Conservation (phyloP, 2,113 vertebrate genomes). For the Eudorcas thomsonii region DNA sequence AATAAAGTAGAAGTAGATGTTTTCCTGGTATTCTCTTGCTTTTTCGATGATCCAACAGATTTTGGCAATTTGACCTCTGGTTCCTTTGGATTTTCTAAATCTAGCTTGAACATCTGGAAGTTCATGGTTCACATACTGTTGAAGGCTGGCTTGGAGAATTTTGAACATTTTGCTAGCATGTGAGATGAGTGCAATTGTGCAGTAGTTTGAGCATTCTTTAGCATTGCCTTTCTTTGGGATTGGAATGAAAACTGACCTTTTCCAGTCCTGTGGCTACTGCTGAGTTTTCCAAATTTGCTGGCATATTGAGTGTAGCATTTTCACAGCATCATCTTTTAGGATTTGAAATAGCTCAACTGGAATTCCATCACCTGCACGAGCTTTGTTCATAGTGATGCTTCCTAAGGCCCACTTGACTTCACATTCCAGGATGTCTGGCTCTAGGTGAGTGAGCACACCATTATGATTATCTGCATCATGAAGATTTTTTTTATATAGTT, state of each 20-base stretch:
- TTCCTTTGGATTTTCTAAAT: neutral
- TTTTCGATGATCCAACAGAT: neutral
- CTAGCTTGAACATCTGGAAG: neutral
- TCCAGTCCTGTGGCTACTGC: neutral
- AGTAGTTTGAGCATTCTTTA: neutral
- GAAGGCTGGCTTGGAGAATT: neutral
- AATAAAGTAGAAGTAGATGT: neutral
- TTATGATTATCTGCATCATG: neutral
- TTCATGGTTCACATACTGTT: neutral
- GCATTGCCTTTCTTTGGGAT: neutral
- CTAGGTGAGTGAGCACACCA: neutral
- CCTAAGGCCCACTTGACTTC: neutral
- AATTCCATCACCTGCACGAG: neutral
- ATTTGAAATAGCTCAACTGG: neutral
- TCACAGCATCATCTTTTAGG: neutral
- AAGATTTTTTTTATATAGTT: neutral
- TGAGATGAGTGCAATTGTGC: neutral
- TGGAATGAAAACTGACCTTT: neutral
- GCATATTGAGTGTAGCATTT: neutral
- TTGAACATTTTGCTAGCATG: neutral
- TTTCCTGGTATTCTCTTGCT: neutral
- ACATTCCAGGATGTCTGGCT: neutral
- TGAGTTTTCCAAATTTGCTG: neutral
- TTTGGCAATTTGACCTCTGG: neutral
- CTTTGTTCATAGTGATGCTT: neutral